Percentiles rank a stretch among this genome's conserved stretches.
phyloP scores from a whole-genome alignment of 2,888 invertebrate genomes.

The Drosophila quinaria region DNA sequence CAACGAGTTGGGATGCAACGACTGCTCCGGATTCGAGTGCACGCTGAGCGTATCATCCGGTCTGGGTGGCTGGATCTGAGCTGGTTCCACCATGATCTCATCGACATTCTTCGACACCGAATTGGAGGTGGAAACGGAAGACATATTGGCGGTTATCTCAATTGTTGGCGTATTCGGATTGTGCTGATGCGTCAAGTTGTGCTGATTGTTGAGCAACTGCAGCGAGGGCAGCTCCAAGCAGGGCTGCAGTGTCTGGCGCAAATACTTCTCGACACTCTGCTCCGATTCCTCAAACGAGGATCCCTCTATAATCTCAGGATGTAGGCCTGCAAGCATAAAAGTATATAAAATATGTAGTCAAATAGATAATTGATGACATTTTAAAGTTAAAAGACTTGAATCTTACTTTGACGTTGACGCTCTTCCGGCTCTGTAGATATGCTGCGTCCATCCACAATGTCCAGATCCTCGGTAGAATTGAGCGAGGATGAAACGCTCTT shows the following conservation, averaged over 20 bases:
- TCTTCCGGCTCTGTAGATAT: conserved; percentile 82
- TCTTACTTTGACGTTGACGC: conserved; percentile 50
- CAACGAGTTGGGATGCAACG: conserved; percentile 46
- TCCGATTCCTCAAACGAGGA: conserved; percentile 84
- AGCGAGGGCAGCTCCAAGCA: conserved; percentile 82
- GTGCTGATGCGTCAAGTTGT: conserved; percentile 65
- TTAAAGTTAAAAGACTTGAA: too few relatives aligned
- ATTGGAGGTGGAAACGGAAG: conserved; percentile 59
- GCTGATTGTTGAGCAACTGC: conserved; percentile 63
- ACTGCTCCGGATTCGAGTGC: conserved; percentile 71
- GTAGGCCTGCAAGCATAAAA: conserved; percentile 44
- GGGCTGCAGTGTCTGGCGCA: conserved; percentile 82
- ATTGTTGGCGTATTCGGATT: conserved; percentile 76
- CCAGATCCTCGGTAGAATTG: conserved; percentile 84
- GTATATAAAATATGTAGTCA: too few relatives aligned
- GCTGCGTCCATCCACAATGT: conserved; percentile 84
- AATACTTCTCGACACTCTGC: conserved; percentile 83
- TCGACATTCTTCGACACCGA: conserved; percentile 66
- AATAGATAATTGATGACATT: too few relatives aligned
- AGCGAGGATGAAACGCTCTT: conserved; percentile 85
- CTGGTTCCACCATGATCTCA: conserved; percentile 82
- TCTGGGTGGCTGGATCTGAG: conserved; percentile 59
- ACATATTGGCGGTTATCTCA: conserved; percentile 79
- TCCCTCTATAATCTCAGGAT: conserved; percentile 82
- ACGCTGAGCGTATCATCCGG: conserved; percentile 81